phyloP scores from a whole-genome alignment of 2,888 invertebrate genomes.

The Cantharis nigra region DNA sequence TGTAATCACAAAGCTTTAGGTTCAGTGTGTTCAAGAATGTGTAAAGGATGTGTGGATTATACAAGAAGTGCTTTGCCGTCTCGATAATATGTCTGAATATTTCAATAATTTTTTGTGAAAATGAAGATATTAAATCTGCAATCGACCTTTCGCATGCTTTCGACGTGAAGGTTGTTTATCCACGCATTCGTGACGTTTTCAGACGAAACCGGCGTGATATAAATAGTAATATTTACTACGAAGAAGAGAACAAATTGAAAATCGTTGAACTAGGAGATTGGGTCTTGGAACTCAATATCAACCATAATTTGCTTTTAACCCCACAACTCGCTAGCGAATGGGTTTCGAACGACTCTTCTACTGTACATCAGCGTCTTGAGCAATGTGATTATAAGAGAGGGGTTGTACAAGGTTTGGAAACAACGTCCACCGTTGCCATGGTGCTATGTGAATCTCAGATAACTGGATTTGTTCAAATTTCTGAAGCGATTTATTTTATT shows the following conservation, averaged over 20 bases:
- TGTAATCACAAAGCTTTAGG: slow-evolving; percentile 1
- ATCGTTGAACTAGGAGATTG: slow-evolving; percentile 45
- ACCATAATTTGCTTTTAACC: slow-evolving; percentile 42
- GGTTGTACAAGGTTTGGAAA: slow-evolving; percentile 41
- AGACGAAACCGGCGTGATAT: slow-evolving; percentile 35
- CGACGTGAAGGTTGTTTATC: slow-evolving; percentile 38
- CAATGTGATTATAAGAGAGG: slow-evolving; percentile 47
- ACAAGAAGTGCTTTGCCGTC: not conserved
- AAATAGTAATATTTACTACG: slow-evolving; percentile 36
- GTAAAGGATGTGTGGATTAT: slow-evolving; percentile 6
- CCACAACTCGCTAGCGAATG: slow-evolving; percentile 42
- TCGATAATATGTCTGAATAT: not conserved
- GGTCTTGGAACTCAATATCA: slow-evolving; percentile 42
- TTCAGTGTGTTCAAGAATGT: slow-evolving; percentile 8
- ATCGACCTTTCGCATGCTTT: slow-evolving; percentile 21
- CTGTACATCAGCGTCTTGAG: slow-evolving; percentile 22
- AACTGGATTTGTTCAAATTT: slow-evolving; percentile 45
- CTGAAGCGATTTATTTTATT: slow-evolving; percentile 42
- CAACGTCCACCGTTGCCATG: slow-evolving; percentile 42
- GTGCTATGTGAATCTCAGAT: slow-evolving; percentile 43
- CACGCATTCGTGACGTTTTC: slow-evolving; percentile 36
- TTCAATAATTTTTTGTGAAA: not conserved
- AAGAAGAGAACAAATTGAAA: slow-evolving; percentile 38
- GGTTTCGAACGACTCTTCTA: slow-evolving; percentile 37
- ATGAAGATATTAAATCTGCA: slow-evolving; percentile 1